Base-by-base conservation (phyloP, 2,888 invertebrate genomes). In the Chalcosyrphus nemorum region DNA sequence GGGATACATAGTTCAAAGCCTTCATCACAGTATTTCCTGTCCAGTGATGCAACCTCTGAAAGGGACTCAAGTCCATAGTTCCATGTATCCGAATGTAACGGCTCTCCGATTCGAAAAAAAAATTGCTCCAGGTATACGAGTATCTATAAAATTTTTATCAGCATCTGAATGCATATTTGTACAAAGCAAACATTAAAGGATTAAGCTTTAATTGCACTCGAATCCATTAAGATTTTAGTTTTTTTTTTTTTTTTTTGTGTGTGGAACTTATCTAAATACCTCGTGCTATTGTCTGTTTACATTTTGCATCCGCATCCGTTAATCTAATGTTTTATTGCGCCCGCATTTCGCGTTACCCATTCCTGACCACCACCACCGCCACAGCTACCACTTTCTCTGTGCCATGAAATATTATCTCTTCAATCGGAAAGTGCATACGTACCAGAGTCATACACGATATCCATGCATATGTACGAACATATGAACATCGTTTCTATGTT, bases 311-410 rank as follows among this genome's bases (percentile, higher is more conserved):
- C 65, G 29, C 66, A 57, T 71, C 45, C 65, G 29, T 61, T 72
- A 54, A 82, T 82, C 81, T 61, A 71, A 82, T 72, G 61, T 77
- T 82, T 82, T 66, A 77, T 77, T 66, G 45, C 38, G 45, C 82
- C 82, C 77, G 82, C 82, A 82, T 82, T 61, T 76, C 35, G 41
- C 29, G n/a, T 52, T 45, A n/a, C 32, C 32, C 56, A 71, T 56
- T 50, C 32, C 47, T 32, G 15, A 21, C 21, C 54, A 61, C 32
- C 29, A 50, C 65, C 24, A 38, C 54, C 54, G 45, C 21, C 9
- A n/a, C 29, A 4, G 4, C 24, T 4, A 24, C 24, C 24, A 4
- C 24, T n/a, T n/a, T n/a, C n/a, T n/a, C 24, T 24, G 24, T 24
- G 24, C 2, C 24, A 15, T 17, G 24, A 45, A 45, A 70, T 63